Conservation (phyloP, 2,888 invertebrate species). For the Harmothoe impar region DNA sequence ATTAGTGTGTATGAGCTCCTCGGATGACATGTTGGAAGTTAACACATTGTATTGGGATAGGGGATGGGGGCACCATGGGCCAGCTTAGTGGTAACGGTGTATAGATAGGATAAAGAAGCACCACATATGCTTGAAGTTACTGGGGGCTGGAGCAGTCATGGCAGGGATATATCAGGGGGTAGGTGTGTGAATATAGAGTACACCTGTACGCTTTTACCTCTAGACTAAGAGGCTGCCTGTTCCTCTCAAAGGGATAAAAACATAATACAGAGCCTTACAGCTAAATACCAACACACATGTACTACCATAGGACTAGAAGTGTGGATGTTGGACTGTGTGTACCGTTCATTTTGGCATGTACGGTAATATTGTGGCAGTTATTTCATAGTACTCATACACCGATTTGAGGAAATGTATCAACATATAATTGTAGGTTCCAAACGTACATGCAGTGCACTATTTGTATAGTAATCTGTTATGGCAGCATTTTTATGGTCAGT, state of each 20-base stretch:
- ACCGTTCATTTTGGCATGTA: not conserved
- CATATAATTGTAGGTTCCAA: no score
- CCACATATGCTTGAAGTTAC: not conserved
- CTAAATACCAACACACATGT: not conserved
- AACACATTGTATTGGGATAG: no score
- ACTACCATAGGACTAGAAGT: no score
- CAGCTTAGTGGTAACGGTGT: no score
- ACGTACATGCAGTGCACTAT: no score
- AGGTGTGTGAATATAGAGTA: slow-evolving; percentile 1
- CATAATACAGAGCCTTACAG: not conserved
- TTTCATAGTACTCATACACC: not conserved
- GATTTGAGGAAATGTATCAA: not conserved
- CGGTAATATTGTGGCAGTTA: not conserved
- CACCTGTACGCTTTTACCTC: slow-evolving; percentile 4
- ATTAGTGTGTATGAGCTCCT: no score
- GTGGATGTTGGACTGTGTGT: not conserved
- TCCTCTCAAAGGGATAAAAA: not conserved
- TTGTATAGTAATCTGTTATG: no score
- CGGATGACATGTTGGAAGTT: no score
- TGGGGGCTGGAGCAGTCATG: not conserved
- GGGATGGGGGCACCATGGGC: no score
- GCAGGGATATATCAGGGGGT: not conserved
- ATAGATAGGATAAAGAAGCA: not conserved
- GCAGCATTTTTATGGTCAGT: no score
- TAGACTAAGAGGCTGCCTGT: not conserved